phyloP scores from a whole-genome alignment of 2,888 invertebrate species.

The Aspidiotus destructor region DNA sequence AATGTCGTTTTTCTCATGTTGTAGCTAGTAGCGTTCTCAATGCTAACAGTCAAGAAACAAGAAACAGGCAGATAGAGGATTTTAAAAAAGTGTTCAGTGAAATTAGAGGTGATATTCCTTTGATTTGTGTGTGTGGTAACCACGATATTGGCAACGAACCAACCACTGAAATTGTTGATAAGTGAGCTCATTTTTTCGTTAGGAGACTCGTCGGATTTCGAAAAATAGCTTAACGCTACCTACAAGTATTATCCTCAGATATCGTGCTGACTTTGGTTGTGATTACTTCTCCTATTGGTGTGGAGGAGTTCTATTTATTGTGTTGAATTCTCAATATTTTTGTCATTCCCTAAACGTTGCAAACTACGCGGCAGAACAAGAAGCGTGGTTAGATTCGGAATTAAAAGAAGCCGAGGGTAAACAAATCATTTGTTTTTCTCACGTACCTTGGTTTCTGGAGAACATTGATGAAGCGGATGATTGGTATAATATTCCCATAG shows the following conservation, averaged over 20 bases:
- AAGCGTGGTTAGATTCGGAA: constrained; percentile 43
- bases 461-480: constrained; percentile 39
- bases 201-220: no score
- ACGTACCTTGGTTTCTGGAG: constrained; percentile 45
- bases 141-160: constrained; percentile 47
- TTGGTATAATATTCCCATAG: constrained; percentile 42
- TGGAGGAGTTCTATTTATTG: constrained; percentile 45
- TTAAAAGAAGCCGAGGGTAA: constrained; percentile 37
- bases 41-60: constrained; percentile 35
- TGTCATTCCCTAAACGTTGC: constrained; percentile 37
- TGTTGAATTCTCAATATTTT: constrained; percentile 45
- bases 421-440: constrained; percentile 44
- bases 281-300: constrained; percentile 47
- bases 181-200: constrained; percentile 35
- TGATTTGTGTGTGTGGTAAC: constrained; percentile 48
- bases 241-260: constrained; percentile 35
- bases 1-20: no score
- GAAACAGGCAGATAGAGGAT: constrained; percentile 42
- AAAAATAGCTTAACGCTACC: no score
- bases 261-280: constrained; percentile 42
- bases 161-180: constrained; percentile 41
- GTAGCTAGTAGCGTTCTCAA: no score
- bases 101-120: constrained; percentile 43
- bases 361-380: constrained; percentile 42
- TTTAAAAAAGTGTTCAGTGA: constrained; percentile 42